Percentiles rank a stretch among this genome's conserved stretches.
Evolutionary conservation across 1,140 invertebrate genomes (phyloP).

Genomic region (Tyrophagus putrescentiae): DNA sequence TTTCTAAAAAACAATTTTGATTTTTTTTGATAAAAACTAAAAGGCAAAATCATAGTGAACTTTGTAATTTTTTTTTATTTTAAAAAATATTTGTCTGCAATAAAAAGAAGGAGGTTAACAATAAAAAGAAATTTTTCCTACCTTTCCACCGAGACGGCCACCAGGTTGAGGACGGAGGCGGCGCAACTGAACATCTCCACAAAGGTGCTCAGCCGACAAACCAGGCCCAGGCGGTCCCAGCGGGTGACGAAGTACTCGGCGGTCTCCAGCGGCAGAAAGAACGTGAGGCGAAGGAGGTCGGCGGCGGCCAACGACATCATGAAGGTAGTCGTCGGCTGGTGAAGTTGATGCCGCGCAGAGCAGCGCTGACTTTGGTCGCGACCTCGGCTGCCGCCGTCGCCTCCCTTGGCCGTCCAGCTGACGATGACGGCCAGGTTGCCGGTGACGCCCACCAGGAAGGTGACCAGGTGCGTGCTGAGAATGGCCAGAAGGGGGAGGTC

Average conservation of each 20-base stretch:
- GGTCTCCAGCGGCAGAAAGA: conserved; percentile 28
- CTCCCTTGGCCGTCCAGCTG: conserved; percentile 22
- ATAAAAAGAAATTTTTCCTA: conserved; percentile 22
- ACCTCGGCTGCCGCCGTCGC: no score
- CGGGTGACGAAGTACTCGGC: conserved; percentile 29
- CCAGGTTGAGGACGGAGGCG: conserved; percentile 27
- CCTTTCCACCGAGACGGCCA: conserved; percentile 29
- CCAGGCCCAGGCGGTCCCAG: conserved; percentile 26
- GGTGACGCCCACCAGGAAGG: conserved; percentile 33
- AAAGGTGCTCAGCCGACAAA: conserved; percentile 26
- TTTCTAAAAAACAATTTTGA: background rate
- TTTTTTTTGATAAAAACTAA: no score
- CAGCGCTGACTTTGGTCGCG: no score
- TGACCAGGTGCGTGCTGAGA: conserved; percentile 33
- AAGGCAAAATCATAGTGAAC: no score
- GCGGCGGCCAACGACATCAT: conserved; percentile 28
- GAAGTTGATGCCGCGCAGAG: no score
- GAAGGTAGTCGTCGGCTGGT: conserved; percentile 28
- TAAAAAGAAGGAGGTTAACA: no score
- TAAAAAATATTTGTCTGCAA: no score
- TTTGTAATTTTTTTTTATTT: no score
- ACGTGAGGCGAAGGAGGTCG: conserved; percentile 27
- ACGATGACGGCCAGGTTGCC: conserved; percentile 30
- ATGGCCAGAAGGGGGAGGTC: conserved; percentile 32
- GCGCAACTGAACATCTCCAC: conserved; percentile 26